Evolutionary conservation across 2,113 vertebrate species (phyloP).

Genomic region (Cryptotis parvus): DNA sequence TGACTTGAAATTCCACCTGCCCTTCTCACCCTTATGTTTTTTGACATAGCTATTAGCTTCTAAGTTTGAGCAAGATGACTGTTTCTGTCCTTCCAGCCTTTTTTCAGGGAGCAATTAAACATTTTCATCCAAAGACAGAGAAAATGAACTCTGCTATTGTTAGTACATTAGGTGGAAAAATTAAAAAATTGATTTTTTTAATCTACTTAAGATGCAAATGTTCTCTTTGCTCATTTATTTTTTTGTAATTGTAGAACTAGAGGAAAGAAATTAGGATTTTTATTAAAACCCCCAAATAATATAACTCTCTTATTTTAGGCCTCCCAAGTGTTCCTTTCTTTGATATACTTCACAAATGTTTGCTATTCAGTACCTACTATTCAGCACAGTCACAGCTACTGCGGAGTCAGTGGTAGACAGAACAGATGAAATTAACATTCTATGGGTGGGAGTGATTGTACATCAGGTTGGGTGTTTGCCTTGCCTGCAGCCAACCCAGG

Average conservation of each 20-base stretch:
- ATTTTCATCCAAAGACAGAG: constrained; percentile 4
- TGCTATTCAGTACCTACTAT: background rate
- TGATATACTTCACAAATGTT: constrained; percentile 29
- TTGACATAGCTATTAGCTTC: background rate
- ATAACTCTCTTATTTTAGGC: background rate
- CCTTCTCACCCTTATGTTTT: background rate
- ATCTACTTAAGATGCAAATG: background rate
- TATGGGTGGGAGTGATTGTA: too few species aligned
- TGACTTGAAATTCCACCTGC: background rate
- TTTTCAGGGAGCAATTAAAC: background rate
- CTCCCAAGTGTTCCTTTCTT: constrained; percentile 30
- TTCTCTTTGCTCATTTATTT: background rate
- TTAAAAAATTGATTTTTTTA: constrained; percentile 46
- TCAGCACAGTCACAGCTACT: background rate
- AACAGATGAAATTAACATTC: background rate
- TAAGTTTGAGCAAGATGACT: background rate
- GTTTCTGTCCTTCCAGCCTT: background rate
- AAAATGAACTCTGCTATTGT: background rate
- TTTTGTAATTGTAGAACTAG: background rate
- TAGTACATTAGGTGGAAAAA: background rate
- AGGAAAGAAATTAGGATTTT: background rate
- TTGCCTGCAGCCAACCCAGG: too few species aligned
- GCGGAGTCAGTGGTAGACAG: background rate
- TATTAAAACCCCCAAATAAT: background rate
- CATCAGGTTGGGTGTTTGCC: too few species aligned